phyloP scores from a whole-genome alignment of 1,140 invertebrate genomes.

The Drosophila pseudoananassae region DNA sequence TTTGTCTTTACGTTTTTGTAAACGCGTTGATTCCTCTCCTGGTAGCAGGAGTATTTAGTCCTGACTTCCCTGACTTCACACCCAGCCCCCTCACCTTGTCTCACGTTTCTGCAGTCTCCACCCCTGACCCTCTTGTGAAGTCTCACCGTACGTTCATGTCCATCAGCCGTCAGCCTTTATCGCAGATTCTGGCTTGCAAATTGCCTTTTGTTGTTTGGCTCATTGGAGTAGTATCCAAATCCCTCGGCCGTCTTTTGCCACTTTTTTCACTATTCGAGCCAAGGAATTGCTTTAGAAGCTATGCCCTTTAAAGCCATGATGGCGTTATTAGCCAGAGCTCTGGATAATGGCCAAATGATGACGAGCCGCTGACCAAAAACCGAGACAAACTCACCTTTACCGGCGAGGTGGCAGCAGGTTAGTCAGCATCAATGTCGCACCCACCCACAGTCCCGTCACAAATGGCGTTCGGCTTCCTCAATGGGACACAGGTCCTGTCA shows the following conservation, averaged over 20 bases:
- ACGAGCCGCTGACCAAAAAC: constrained; percentile 18
- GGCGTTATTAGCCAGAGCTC: neutral
- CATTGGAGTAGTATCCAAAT: neutral
- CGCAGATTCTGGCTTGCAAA: constrained; percentile 23
- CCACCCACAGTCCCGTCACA: neutral
- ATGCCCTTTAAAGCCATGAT: constrained; percentile 10
- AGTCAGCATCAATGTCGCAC: constrained; percentile 7
- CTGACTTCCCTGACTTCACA: constrained; percentile 6
- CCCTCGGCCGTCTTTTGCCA: neutral
- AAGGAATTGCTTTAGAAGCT: constrained; percentile 16
- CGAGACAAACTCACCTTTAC: neutral
- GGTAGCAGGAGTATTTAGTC: constrained; percentile 4
- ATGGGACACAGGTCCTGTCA: constrained; percentile 15
- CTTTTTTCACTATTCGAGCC: neutral
- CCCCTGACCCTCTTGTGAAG: neutral
- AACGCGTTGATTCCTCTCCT: constrained; percentile 1
- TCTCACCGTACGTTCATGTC: constrained; percentile 12
- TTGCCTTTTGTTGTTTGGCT: constrained; percentile 47
- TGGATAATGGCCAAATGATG: constrained; percentile 10
- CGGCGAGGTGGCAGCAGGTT: neutral
- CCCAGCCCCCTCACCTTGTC: constrained; percentile 11
- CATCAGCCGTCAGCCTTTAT: constrained; percentile 46
- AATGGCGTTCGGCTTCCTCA: constrained; percentile 29
- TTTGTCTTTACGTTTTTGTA: constrained; percentile 16
- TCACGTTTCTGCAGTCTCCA: too few relatives aligned